Evolutionary conservation across 2,113 vertebrate species (phyloP), one percentile per base, ranked within the genome.

Genomic region (Miniopterus natalensis): DNA sequence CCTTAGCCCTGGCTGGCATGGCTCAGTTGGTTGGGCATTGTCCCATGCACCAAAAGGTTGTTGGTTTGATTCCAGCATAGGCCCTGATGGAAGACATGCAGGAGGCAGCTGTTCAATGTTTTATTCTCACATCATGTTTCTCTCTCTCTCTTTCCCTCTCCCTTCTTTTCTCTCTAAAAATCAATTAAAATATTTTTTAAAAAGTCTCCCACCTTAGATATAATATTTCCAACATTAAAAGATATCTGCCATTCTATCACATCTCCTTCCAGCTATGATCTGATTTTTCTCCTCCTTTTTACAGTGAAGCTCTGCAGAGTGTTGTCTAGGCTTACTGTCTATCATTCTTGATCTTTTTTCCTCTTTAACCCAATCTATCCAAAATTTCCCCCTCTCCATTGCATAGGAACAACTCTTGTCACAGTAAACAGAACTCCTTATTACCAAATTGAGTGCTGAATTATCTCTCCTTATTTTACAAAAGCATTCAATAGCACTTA

Each of bases 211-310:
- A 75, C 13, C 23, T 71, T 66, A 94, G 61, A 65, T 77, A 31
- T 36, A 93, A 77, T 68, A 65, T 59, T 77, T 94, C 12, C 42
- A 66, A 23, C 83, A 59, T 71, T 93, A 59, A 66, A 90, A 89
- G 63, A 73, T 49, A n/a, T 6, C 18, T 6, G 1, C 20, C n/a
- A 71, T 95, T 77, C 70, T 86, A 66, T 81, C 21, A 51, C 31
- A 11, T 80, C 47, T 96, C 29, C 10, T 88, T 84, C 61, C 25
- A 84, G 18, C 31, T 74, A 23, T 59, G 7, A 47, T 86, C 77
- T 45, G 14, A 29, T 85, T 93, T 86, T 84, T 53, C 25, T 80
- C 25, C 42, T 36, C 45, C 20, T 2, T 80, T 75, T 80, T 68
- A 84, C 3, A 89, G 21, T 2, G 75, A 93, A 81, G 49, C 18